Percentiles rank a stretch among this genome's conserved stretches.
phyloP scores from a whole-genome alignment of 2,797 vertebrate species.

The Chaetophractus vellerosus region DNA sequence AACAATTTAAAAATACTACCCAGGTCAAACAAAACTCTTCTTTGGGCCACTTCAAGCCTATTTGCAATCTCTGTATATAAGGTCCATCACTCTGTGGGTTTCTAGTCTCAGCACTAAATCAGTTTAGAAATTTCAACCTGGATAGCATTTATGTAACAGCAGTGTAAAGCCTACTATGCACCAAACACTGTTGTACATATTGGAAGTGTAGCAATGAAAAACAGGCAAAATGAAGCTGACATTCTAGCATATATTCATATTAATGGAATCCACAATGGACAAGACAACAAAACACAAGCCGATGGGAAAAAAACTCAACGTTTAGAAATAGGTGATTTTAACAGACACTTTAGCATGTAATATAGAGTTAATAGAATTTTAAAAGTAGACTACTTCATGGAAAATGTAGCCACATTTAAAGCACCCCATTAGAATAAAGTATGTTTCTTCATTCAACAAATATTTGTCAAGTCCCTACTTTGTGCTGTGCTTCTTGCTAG shows the following conservation, averaged over 20 bases:
- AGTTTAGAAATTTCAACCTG: neutral
- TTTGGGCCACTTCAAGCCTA: neutral
- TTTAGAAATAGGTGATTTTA: constrained; percentile 37
- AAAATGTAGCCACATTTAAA: neutral
- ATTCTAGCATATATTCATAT: neutral
- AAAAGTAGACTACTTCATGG: neutral
- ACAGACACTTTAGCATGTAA: neutral
- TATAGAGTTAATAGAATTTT: neutral
- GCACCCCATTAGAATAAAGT: neutral
- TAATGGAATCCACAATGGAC: neutral
- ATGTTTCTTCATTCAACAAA: neutral
- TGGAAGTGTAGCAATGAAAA: neutral
- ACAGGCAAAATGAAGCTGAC: neutral
- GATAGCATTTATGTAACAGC: neutral
- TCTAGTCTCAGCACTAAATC: neutral
- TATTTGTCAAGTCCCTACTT: constrained; percentile 13
- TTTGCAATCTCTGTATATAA: neutral
- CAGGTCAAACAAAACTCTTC: neutral
- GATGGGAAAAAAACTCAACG: neutral
- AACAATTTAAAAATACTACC: constrained; percentile 1
- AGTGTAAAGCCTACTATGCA: neutral
- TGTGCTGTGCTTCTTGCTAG: neutral
- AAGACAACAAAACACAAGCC: neutral
- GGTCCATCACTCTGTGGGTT: neutral
- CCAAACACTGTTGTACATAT: neutral